These are phyloP conservation scores for Sturnus vulgaris DNA, from an alignment of 2,113 vertebrate genomes.

Conservation along the genomic window DNA sequence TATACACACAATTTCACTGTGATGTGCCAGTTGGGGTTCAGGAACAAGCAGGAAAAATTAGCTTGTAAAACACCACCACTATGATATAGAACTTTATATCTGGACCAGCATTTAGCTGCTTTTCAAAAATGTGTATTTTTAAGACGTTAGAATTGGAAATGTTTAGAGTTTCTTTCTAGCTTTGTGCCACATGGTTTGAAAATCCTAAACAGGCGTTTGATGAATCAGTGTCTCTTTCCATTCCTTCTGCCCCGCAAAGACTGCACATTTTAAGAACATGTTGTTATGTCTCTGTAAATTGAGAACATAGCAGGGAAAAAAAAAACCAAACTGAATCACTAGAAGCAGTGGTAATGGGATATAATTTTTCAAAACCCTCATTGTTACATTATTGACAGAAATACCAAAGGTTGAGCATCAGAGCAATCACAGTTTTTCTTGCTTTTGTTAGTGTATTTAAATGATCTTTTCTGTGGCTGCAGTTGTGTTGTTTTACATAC, in stretches of 20 bases:
- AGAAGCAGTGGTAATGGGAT: neutral
- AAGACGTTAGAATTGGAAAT: neutral
- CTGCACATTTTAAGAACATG: conserved; percentile 16
- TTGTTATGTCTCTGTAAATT: conserved; percentile 26
- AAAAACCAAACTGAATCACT: neutral
- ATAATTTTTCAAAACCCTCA: neutral
- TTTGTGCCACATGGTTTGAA: conserved; percentile 22
- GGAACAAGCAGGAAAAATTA: neutral
- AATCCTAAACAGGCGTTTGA: conserved; percentile 2
- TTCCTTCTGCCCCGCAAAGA: conserved; percentile 13
- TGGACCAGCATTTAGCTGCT: neutral
- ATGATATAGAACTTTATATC: neutral
- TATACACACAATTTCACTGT: neutral
- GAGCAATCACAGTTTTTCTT: neutral
- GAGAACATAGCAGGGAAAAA: neutral
- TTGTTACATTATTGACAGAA: neutral
- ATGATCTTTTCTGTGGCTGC: neutral
- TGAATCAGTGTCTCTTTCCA: conserved; percentile 36
- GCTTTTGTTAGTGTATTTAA: neutral
- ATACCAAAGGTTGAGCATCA: neutral
- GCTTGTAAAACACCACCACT: neutral
- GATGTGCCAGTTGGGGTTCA: neutral
- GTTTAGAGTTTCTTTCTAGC: conserved; percentile 26
- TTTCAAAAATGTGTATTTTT: neutral
- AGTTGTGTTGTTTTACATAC: neutral